These are phyloP conservation scores for Chymomyza caudatula DNA, from an alignment of 2,888 invertebrate genomes.

Conservation along the genomic window DNA sequence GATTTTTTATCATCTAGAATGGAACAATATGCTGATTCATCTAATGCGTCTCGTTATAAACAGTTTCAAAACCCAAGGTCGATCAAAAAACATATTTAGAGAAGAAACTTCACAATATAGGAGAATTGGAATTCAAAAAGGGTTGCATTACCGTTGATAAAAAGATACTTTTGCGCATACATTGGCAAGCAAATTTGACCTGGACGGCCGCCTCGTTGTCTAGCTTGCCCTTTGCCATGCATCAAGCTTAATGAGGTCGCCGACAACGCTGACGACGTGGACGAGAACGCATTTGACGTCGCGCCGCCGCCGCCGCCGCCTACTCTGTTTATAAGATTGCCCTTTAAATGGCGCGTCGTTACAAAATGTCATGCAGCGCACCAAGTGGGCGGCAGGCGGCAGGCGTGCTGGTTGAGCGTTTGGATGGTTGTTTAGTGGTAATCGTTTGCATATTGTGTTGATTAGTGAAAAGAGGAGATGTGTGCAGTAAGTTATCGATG, in stretches of 20 bases:
- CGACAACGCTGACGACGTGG: neutral
- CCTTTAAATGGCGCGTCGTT: conserved; percentile 28
- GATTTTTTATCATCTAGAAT: no score
- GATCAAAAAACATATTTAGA: no score
- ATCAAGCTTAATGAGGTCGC: neutral
- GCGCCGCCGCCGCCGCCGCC: neutral
- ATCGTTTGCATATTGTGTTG: no score
- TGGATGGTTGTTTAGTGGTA: no score
- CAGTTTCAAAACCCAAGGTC: no score
- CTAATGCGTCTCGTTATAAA: no score
- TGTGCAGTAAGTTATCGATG: neutral
- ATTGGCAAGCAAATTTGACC: neutral
- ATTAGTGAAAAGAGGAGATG: neutral
- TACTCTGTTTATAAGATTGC: conserved; percentile 31
- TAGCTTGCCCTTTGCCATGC: neutral
- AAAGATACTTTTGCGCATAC: neutral
- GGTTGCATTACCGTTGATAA: neutral
- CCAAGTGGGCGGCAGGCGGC: neutral
- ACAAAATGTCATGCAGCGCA: neutral
- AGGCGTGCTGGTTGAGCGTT: no score
- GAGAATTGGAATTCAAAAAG: no score
- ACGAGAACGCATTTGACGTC: neutral
- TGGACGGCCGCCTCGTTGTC: conserved; percentile 4
- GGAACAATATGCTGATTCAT: no score
- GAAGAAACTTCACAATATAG: no score